These are phyloP conservation scores for Meganola albula DNA, from an alignment of 2,888 invertebrate species.

Conservation along the genomic window DNA sequence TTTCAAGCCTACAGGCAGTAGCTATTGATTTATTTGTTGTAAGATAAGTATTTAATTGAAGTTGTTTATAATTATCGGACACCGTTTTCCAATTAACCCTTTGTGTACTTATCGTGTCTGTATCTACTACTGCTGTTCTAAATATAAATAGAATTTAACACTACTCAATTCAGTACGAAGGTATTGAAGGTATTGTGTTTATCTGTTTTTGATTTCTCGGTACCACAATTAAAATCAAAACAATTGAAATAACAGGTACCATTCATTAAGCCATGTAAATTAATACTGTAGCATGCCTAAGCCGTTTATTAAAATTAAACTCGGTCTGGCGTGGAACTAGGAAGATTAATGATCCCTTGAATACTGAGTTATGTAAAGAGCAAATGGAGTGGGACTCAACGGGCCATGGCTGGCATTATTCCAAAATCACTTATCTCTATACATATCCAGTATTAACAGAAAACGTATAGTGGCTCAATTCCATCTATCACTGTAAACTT, in stretches of 20 bases:
- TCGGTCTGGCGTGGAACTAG: slow-evolving; percentile 71
- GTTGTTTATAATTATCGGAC: slow-evolving; percentile 1
- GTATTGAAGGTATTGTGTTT: no score
- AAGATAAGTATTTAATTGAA: no score
- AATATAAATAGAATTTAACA: slow-evolving; percentile 6
- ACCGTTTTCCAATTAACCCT: not conserved
- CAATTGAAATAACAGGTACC: slow-evolving; percentile 43
- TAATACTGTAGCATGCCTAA: slow-evolving; percentile 60
- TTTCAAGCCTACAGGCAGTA: no score
- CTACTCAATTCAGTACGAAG: no score
- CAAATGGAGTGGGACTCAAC: slow-evolving; percentile 67
- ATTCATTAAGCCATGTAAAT: slow-evolving; percentile 65
- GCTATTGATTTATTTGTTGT: no score
- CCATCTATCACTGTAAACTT: slow-evolving; percentile 31
- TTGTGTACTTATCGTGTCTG: slow-evolving; percentile 4
- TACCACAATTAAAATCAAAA: slow-evolving; percentile 40
- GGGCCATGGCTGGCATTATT: slow-evolving; percentile 66
- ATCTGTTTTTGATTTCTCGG: slow-evolving; percentile 30
- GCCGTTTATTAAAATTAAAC: slow-evolving; percentile 76
- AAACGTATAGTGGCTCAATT: slow-evolving; percentile 31
- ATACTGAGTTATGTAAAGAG: slow-evolving; percentile 75
- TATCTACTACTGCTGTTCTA: slow-evolving; percentile 5
- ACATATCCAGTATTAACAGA: slow-evolving; percentile 42
- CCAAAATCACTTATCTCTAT: slow-evolving; percentile 73
- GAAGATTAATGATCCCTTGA: slow-evolving; percentile 76